Base-by-base conservation (phyloP, 2,888 invertebrate species). In the Dusona sp. region DNA sequence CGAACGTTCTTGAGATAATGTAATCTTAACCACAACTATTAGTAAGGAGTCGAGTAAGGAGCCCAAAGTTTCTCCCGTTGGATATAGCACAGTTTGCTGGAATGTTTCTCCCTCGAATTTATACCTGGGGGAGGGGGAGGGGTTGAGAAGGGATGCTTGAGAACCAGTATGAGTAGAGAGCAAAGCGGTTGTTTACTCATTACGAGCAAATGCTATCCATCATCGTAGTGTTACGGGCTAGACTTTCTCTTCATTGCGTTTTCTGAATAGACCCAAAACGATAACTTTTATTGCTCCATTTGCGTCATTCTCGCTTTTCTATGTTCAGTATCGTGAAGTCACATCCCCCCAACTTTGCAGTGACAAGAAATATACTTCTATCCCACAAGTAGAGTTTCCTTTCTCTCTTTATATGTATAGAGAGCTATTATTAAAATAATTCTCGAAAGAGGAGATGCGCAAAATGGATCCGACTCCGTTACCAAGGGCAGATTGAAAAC, bases 121-220 rank as follows among this genome's bases (percentile, higher is more conserved):
- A 61, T 16, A 29, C 13, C 29, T 29, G 61, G 13, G 6, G 29
- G 3, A 61, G 29, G 16, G 13, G 42, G 13, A 4, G 33, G 25
- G 29, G 6, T 61, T 9, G 48, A 48, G 19, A 33, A 25, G 70
- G 61, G 75, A 42, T 68, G 83, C 83, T 84, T 77, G 65, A 65
- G 48, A 51, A 74, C 11, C 57, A 38, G 36, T 38, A 33, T n/a
- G 51, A 61, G 78, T 51, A 67, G 70, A 72, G 73, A 61, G 70
- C 82, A 38, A 86, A 83, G 77, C n/a, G 51, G 57, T 83, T 90
- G 89, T 91, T 90, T 90, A 90, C 90, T 90, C 89, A 89, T 91
- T 90, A 90, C 90, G 38, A 77, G 87, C 84, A 89, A 91, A 91
- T 87, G 88, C 89, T 84, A 92, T 91, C 89, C 88, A 90, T 92